Base-by-base conservation (phyloP, 2,797 vertebrate species). In the Echeneis naucrates region DNA sequence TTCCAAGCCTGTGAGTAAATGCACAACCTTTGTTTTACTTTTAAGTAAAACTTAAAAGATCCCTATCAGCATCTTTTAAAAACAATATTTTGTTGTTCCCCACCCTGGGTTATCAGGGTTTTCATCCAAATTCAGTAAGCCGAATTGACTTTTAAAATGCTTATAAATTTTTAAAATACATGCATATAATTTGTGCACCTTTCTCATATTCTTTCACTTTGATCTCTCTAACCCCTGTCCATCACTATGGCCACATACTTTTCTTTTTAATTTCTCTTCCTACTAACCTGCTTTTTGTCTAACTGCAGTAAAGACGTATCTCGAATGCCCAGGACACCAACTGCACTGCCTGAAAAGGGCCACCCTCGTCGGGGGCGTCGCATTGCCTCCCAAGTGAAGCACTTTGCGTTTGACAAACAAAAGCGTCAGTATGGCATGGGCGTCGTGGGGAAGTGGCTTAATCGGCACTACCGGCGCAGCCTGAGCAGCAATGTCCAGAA, bases 401-500 rank as follows among this genome's bases (percentile, higher is more conserved):
- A 96, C 89, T 98, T 99, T 1, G 97, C 97, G 5, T 98, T 98
- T 8, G 95, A 96, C 92, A 96, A 95, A 78, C 95, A 95, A 61
- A 97, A 94, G 81, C 97, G 97, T 4, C 93, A 97, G 85, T 98
- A 97, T 0, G 98, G 98, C 38, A 94, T 98, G 91, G 98, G 98
- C 0, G 95, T 99, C 26, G 98, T 99, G 74, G 98, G 98, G 24
- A 97, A 94, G 80, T 99, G 97, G 95, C 92, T 99, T 73, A 97
- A 99, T 93, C 93, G 97, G 2, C 93, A 95, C 1, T 99, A 99
- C 77, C 93, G 97, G 19, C 95, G 85, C 75, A 98, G 97, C 92
- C 91, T 99, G 83, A 98, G 97, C 93, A 98, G 97, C 92, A 94
- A 95, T 0, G 88, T 98, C 81, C 96, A 97, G 88, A 96, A 94